A percentile compares a stretch with the other conserved stretches of the same genome.
phyloP scores from a whole-genome alignment of 1,140 invertebrate genomes.

The Hylaeus volcanicus region DNA sequence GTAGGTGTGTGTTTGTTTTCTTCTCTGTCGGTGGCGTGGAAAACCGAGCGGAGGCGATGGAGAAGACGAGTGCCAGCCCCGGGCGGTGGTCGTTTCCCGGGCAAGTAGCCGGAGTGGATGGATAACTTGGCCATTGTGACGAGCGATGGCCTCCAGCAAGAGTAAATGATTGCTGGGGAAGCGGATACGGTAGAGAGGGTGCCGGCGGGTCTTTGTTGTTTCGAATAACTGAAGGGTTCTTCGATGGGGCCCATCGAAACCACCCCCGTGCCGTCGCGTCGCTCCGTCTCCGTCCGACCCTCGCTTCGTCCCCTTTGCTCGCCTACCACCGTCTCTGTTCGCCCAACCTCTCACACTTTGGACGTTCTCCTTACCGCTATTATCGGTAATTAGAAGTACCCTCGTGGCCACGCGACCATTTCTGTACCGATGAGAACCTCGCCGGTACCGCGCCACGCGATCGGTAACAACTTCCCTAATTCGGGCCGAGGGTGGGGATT shows the following conservation, averaged over 20 bases:
- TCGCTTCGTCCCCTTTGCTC: constrained; percentile 50
- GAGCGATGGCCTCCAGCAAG: constrained; percentile 76
- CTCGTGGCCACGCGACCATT: constrained; percentile 78
- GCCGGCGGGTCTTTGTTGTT: constrained; percentile 78
- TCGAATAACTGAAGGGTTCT: constrained; percentile 79
- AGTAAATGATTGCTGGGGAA: constrained; percentile 78
- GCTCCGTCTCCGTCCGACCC: constrained; percentile 9
- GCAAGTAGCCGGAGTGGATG: constrained; percentile 79
- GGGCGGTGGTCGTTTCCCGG: constrained; percentile 73
- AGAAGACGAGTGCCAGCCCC: constrained; percentile 67
- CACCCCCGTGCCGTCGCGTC: constrained; percentile 2
- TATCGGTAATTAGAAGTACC: constrained; percentile 80
- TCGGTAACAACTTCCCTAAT: constrained; percentile 57
- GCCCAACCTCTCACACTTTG: constrained; percentile 36
- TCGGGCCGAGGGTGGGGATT: constrained; percentile 23
- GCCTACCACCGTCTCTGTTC: constrained; percentile 15
- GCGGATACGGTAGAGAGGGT: constrained; percentile 66
- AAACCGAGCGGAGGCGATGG: constrained; percentile 64
- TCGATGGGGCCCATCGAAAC: constrained; percentile 66
- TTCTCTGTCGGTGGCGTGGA: constrained; percentile 53
- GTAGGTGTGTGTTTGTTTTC: constrained; percentile 41
- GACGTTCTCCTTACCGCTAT: constrained; percentile 69
- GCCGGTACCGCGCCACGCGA: constrained; percentile 31
- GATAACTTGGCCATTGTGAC: constrained; percentile 79
- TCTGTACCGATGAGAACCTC: constrained; percentile 54